Percentiles rank a stretch among this genome's conserved stretches.
Conservation (phyloP, 2,888 invertebrate genomes). For the Netelia melanura region DNA sequence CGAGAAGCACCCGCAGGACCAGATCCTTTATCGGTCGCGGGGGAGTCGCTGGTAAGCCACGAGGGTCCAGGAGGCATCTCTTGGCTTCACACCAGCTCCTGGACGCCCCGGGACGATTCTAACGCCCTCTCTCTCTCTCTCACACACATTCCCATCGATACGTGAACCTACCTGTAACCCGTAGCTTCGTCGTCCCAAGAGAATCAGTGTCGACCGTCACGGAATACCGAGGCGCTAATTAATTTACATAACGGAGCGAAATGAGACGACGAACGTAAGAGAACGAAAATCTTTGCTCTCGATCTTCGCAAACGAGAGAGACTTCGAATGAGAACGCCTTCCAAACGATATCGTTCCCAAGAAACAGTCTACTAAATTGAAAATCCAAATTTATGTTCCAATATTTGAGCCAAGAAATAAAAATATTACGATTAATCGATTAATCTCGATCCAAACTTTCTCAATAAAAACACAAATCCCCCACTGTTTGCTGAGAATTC, state of each 20-base stretch:
- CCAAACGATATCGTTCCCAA: neutral
- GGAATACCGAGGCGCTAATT: conserved; percentile 79
- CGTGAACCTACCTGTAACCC: neutral
- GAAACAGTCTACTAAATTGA: neutral
- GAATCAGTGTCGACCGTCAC: conserved; percentile 72
- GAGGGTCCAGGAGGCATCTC: conserved; percentile 67
- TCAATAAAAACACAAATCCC: neutral
- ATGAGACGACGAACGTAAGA: conserved; percentile 38
- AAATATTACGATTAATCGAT: neutral
- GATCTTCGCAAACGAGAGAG: conserved; percentile 15
- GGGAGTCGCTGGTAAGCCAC: conserved; percentile 44
- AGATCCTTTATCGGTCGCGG: conserved; percentile 75
- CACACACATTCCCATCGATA: neutral
- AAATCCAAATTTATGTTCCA: neutral
- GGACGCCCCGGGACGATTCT: conserved; percentile 55
- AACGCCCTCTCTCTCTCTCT: conserved; percentile 33
- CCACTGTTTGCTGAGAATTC: neutral
- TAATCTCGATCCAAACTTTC: conserved; percentile 9
- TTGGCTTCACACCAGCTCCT: conserved; percentile 71
- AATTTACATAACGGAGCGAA: conserved; percentile 80
- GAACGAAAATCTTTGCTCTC: conserved; percentile 21
- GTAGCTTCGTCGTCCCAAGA: conserved; percentile 73
- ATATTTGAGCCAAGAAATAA: neutral
- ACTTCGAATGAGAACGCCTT: neutral
- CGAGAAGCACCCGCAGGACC: conserved; percentile 64